Conservation (phyloP, 2,797 vertebrate genomes). For the Adrianichthys oophorus region DNA sequence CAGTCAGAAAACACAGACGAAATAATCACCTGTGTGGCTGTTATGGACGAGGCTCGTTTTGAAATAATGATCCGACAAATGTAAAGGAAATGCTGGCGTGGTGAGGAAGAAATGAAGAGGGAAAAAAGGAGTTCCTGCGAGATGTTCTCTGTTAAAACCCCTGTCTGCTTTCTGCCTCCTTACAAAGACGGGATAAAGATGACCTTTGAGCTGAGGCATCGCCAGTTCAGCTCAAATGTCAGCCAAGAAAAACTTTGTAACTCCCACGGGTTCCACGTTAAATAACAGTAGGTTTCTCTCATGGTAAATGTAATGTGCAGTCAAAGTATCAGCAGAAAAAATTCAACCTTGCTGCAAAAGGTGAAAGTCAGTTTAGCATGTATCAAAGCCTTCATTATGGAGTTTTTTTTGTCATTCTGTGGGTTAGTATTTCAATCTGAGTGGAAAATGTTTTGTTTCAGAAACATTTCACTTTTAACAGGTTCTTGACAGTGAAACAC, state of each 20-base stretch:
- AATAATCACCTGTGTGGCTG: not conserved
- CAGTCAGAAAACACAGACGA: conserved; percentile 2
- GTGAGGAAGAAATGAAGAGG: not conserved
- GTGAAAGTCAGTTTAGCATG: too few species aligned
- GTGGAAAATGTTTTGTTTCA: too few species aligned
- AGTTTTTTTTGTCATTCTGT: too few species aligned
- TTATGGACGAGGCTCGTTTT: not conserved
- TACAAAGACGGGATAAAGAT: conserved; percentile 20
- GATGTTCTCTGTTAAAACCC: conserved; percentile 6
- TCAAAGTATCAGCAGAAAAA: not conserved
- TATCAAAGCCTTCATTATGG: too few species aligned
- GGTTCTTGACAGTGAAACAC: too few species aligned
- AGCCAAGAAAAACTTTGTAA: conserved; percentile 19
- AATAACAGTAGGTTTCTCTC: conserved; percentile 1
- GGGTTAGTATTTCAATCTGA: too few species aligned
- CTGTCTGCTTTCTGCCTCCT: conserved; percentile 16
- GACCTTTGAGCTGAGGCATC: conserved; percentile 28
- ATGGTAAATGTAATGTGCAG: conserved; percentile 5
- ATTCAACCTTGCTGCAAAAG: not conserved
- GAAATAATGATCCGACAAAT: not conserved
- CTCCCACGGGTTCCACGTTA: conserved; percentile 8
- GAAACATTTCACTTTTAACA: too few species aligned
- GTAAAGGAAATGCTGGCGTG: not conserved
- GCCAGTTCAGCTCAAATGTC: conserved; percentile 29
- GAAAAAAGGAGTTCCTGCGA: conserved; percentile 3